Evolutionary conservation across 2,888 invertebrate genomes (phyloP).

Genomic region (Drosophila bunnanda): DNA sequence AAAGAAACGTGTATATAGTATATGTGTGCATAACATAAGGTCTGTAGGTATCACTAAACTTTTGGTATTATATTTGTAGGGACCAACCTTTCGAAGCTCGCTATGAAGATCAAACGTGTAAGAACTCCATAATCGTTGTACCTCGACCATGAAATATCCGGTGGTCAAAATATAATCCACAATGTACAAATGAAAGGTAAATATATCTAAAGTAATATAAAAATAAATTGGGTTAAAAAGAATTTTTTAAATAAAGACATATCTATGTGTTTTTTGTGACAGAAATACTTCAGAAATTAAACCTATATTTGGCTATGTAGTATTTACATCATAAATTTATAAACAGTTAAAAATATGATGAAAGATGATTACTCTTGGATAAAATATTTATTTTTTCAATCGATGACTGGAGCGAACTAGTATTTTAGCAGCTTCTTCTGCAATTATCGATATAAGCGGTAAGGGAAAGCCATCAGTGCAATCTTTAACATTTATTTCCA

Average conservation of each 20-base stretch:
- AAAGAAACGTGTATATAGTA: not conserved
- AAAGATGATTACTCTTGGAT: not conserved
- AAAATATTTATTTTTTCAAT: constrained; percentile 26
- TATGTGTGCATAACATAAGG: not conserved
- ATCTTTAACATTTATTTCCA: not conserved
- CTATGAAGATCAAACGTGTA: constrained; percentile 18
- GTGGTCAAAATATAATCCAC: constrained; percentile 15
- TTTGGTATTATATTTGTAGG: not conserved
- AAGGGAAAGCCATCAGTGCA: not conserved
- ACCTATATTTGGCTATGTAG: not conserved
- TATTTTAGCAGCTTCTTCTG: not conserved
- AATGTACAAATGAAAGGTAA: not conserved
- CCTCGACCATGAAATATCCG: constrained; percentile 21
- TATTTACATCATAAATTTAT: not conserved
- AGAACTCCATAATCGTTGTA: constrained; percentile 28
- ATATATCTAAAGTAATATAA: constrained; percentile 14
- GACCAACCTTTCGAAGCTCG: constrained; percentile 18
- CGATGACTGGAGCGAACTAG: constrained; percentile 10
- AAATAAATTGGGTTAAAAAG: not conserved
- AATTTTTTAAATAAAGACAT: not conserved
- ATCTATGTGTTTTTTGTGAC: not conserved
- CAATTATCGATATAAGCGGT: not conserved
- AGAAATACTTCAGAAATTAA: not conserved
- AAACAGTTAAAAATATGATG: not conserved
- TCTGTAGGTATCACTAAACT: not conserved